Evolutionary conservation across 2,113 vertebrate genomes (phyloP).

Genomic region (Vicugna pacos): DNA sequence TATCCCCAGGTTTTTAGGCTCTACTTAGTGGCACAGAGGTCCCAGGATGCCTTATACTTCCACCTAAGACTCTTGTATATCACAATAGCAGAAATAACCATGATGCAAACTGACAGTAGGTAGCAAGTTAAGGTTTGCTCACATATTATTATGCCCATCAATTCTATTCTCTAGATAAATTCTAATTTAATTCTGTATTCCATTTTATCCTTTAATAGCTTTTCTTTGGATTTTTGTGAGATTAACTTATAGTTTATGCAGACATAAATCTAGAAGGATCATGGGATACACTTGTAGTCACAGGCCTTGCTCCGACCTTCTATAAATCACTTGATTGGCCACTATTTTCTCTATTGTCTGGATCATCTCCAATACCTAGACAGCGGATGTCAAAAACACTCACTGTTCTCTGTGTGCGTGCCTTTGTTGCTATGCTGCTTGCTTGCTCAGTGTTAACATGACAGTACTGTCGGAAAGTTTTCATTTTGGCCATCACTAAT

Average conservation of each 20-base stretch:
- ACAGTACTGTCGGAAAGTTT: conserved; percentile 16
- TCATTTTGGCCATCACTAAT: conserved; percentile 19
- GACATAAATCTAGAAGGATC: neutral
- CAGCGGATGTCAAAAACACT: conserved; percentile 50
- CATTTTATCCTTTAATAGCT: neutral
- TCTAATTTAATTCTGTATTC: neutral
- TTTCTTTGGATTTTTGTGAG: neutral
- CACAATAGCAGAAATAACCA: neutral
- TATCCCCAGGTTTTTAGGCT: neutral
- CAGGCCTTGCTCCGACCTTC: neutral
- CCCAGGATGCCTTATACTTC: neutral
- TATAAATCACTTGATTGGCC: neutral
- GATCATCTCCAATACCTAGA: conserved; percentile 59
- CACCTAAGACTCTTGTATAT: neutral
- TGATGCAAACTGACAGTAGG: neutral
- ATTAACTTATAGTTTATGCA: neutral
- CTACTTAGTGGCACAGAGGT: neutral
- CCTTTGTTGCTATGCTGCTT: neutral
- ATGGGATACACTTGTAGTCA: neutral
- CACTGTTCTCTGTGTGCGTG: neutral
- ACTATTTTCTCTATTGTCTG: conserved; percentile 42
- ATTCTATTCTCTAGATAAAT: neutral
- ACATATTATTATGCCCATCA: neutral
- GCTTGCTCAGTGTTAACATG: conserved; percentile 31
- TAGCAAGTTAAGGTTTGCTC: neutral